Percentiles rank a stretch among this genome's conserved stretches.
These are phyloP conservation scores for Tortrix viridana DNA, from an alignment of 2,888 invertebrate genomes.

Conservation along the genomic window DNA sequence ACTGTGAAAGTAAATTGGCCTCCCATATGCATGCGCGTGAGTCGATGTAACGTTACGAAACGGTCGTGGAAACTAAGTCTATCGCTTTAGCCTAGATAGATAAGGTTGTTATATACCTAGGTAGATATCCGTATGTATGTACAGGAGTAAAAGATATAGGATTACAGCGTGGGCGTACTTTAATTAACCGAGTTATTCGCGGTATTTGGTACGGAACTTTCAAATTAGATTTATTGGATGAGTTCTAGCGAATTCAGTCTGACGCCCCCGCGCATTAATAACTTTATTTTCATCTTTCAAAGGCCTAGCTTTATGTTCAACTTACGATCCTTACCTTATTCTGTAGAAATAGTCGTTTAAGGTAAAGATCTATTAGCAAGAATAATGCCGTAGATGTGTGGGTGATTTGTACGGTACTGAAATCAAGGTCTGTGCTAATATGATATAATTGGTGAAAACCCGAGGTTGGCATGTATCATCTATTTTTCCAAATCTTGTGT, in stretches of 20 bases:
- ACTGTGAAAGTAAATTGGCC: conserved; percentile 51
- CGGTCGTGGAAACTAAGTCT: conserved; percentile 9
- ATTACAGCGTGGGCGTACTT: conserved; percentile 22
- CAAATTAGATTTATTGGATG: conserved; percentile 15
- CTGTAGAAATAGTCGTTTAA: neutral
- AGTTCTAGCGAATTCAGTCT: conserved; percentile 16
- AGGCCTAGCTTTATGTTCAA: neutral
- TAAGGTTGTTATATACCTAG: conserved; percentile 10
- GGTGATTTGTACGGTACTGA: neutral
- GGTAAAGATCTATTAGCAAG: neutral
- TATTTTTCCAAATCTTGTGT: neutral
- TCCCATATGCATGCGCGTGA: conserved; percentile 19
- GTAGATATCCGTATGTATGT: neutral
- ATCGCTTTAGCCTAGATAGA: conserved; percentile 36
- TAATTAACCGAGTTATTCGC: conserved; percentile 26
- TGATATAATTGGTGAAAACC: neutral
- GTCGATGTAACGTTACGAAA: conserved; percentile 25
- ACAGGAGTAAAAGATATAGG: conserved; percentile 2
- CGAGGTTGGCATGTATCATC: neutral
- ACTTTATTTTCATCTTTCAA: neutral
- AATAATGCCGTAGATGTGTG: neutral
- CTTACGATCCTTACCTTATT: neutral
- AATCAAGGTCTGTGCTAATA: neutral
- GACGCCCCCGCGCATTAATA: conserved; percentile 22
- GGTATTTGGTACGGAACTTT: conserved; percentile 26